phyloP scores from a whole-genome alignment of 2,113 vertebrate genomes.

The Acanthochromis polyacanthus region DNA sequence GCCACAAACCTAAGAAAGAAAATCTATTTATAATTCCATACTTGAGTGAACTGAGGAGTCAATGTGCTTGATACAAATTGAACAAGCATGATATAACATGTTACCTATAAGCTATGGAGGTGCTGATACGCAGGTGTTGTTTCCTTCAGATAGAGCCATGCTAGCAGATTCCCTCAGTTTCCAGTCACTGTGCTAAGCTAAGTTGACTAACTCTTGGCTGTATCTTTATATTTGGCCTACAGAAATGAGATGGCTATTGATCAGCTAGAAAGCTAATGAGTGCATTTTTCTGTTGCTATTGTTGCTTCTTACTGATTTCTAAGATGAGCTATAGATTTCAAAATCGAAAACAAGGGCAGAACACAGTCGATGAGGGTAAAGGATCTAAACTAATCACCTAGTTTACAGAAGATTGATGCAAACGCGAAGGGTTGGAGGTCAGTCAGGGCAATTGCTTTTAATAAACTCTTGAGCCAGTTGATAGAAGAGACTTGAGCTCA shows the following conservation, averaged over 20 bases:
- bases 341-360: conserved; percentile 19
- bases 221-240: neutral
- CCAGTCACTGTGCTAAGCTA: neutral
- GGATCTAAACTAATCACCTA: conserved; percentile 80
- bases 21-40: neutral
- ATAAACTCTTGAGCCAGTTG: conserved; percentile 90
- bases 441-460: conserved; percentile 86
- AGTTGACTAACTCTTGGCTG: neutral
- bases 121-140: neutral
- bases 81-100: no score
- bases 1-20: conserved; percentile 2
- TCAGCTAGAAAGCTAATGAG: no score
- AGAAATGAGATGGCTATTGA: neutral
- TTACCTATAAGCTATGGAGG: neutral
- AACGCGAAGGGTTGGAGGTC: conserved; percentile 77
- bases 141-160: no score
- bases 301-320: neutral
- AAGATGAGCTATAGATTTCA: conserved; percentile 9
- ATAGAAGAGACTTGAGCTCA: conserved; percentile 87
- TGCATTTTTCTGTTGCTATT: no score
- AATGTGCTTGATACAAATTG: neutral
- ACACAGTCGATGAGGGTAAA: neutral
- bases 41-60: conserved; percentile 1
- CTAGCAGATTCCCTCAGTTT: no score
- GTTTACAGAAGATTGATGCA: conserved; percentile 84